Conservation (phyloP, 2,888 invertebrate species). For the Cheilosia impressa region DNA sequence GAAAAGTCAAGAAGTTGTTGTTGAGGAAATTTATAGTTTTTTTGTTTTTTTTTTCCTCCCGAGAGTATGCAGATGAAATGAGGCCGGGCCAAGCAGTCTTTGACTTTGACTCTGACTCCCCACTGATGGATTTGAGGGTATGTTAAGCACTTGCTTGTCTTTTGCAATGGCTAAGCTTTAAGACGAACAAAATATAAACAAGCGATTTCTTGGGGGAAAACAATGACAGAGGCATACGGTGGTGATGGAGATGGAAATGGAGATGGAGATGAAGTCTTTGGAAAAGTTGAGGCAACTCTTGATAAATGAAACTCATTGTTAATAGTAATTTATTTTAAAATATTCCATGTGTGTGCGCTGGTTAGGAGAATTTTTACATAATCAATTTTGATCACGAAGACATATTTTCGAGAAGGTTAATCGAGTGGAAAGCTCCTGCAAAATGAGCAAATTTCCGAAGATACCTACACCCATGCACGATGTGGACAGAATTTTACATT, state of each 20-base stretch:
- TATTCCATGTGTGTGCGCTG: conserved; percentile 49
- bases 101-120: background rate
- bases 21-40: conserved; percentile 55
- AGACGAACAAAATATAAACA: conserved; percentile 40
- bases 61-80: background rate
- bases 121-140: background rate
- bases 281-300: conserved; percentile 23
- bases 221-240: conserved; percentile 20
- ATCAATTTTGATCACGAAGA: conserved; percentile 61
- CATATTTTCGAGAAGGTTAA: conserved; percentile 53
- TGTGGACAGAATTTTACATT: background rate
- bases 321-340: conserved; percentile 68
- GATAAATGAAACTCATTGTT: conserved; percentile 55
- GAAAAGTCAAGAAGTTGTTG: conserved; percentile 65
- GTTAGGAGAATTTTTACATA: conserved; percentile 54
- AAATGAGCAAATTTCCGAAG: conserved; percentile 10
- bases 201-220: conserved; percentile 52
- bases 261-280: too few relatives aligned
- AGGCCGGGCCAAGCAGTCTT: background rate
- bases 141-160: conserved; percentile 18
- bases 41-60: conserved; percentile 22
- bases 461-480: background rate
- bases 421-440: conserved; percentile 50
- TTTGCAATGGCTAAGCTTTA: conserved; percentile 29
- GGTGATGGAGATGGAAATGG: background rate